These are phyloP conservation scores for Globodera ellingtonae DNA, from an alignment of 1,140 invertebrate genomes.

Conservation along the genomic window DNA sequence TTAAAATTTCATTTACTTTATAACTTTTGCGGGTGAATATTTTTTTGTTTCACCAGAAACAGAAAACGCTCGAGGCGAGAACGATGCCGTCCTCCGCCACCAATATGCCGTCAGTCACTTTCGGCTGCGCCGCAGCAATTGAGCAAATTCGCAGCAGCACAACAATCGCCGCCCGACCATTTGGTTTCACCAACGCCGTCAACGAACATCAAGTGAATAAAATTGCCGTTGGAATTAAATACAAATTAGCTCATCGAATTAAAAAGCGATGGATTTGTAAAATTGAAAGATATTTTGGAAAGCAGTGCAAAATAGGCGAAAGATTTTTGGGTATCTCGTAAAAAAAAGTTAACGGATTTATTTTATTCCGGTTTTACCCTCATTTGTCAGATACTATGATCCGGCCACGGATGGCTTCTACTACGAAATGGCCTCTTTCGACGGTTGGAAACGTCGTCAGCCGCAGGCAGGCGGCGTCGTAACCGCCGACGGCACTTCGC, in stretches of 20 bases:
- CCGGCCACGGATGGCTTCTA: conserved; percentile 56
- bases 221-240: too few species aligned
- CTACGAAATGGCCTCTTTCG: conserved; percentile 62
- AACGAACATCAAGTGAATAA: conserved; percentile 1
- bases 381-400: conserved; percentile 62
- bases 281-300: not conserved
- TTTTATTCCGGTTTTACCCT: not conserved
- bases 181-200: not conserved
- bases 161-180: conserved; percentile 31
- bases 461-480: conserved; percentile 30
- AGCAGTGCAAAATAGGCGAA: too few species aligned
- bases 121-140: conserved; percentile 16
- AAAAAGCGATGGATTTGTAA: not conserved
- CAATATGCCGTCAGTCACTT: conserved; percentile 10
- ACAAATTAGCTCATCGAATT: not conserved
- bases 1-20: too few species aligned
- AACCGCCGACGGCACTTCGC: conserved; percentile 14
- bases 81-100: not conserved
- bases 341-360: too few species aligned
- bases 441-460: conserved; percentile 60
- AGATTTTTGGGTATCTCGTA: too few species aligned
- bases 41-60: conserved; percentile 20
- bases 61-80: not conserved
- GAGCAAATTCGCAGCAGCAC: conserved; percentile 42
- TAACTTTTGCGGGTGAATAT: too few species aligned